phyloP scores from a whole-genome alignment of 2,113 vertebrate species.

The Ageneiosus marmoratus region DNA sequence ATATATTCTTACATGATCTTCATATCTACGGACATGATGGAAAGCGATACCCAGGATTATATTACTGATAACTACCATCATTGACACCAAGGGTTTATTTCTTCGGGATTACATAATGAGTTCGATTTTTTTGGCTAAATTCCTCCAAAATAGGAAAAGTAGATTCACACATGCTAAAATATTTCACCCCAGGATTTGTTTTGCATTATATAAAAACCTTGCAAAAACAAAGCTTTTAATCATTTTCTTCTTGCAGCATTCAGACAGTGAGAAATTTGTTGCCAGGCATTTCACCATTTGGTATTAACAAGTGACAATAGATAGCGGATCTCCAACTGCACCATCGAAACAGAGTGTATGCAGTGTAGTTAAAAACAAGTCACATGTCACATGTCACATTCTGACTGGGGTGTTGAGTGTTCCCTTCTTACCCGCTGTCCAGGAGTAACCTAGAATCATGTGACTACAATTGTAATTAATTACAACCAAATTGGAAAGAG shows the following conservation, averaged over 20 bases:
- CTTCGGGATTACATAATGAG: neutral
- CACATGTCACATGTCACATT: conserved; percentile 19
- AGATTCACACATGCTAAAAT: neutral
- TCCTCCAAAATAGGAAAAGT: neutral
- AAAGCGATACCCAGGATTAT: neutral
- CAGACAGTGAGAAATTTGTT: neutral
- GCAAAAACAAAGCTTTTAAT: neutral
- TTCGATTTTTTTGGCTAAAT: neutral
- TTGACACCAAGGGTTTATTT: neutral
- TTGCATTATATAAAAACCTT: neutral
- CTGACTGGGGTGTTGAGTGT: neutral
- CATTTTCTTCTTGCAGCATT: neutral
- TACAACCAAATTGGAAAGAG: too few species aligned
- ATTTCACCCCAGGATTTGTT: neutral
- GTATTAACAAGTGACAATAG: conserved; percentile 40
- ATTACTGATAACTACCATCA: neutral
- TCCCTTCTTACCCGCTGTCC: neutral
- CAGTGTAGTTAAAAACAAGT: conserved; percentile 50
- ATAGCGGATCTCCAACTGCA: conserved; percentile 44
- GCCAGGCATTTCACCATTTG: neutral
- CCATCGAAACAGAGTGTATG: conserved; percentile 49
- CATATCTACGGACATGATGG: neutral
- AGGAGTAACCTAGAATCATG: neutral
- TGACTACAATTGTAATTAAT: neutral
- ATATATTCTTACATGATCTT: neutral